phyloP scores from a whole-genome alignment of 1,140 invertebrate genomes.

The Megathymus violae region DNA sequence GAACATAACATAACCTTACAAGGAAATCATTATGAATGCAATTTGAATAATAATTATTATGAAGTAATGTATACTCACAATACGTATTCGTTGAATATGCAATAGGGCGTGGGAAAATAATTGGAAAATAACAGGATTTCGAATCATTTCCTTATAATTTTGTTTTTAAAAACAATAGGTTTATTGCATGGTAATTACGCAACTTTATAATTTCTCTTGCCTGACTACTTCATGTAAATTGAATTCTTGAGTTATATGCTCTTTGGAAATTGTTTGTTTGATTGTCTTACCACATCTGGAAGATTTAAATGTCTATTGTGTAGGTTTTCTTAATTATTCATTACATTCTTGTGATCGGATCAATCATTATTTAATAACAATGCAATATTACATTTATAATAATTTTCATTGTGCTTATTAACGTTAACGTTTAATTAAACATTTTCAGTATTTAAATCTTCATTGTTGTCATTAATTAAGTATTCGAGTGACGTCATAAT shows the following conservation, averaged over 20 bases:
- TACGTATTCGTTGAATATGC: constrained; percentile 54
- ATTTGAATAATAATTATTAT: constrained; percentile 63
- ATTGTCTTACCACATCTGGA: neutral
- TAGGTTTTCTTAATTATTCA: too few relatives aligned
- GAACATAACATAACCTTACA: constrained; percentile 31
- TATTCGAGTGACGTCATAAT: constrained; percentile 29
- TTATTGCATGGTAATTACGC: constrained; percentile 40
- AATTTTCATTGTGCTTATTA: too few relatives aligned
- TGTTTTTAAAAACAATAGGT: constrained; percentile 46
- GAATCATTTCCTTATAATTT: constrained; percentile 29
- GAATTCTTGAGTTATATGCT: constrained; percentile 16
- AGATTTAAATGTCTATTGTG: neutral
- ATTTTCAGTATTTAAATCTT: neutral
- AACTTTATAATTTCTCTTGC: constrained; percentile 34
- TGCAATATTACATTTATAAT: too few relatives aligned
- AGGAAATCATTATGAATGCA: too few relatives aligned
- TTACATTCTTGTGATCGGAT: too few relatives aligned
- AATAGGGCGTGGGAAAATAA: constrained; percentile 62
- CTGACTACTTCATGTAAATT: constrained; percentile 5
- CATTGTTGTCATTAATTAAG: neutral
- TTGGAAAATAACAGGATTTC: constrained; percentile 56
- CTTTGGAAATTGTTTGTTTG: neutral
- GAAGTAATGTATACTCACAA: constrained; percentile 38
- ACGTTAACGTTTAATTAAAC: neutral
- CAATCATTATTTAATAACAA: too few relatives aligned